Evolutionary conservation across 2,113 vertebrate species (phyloP).

Genomic region (Myotis yumanensis): DNA sequence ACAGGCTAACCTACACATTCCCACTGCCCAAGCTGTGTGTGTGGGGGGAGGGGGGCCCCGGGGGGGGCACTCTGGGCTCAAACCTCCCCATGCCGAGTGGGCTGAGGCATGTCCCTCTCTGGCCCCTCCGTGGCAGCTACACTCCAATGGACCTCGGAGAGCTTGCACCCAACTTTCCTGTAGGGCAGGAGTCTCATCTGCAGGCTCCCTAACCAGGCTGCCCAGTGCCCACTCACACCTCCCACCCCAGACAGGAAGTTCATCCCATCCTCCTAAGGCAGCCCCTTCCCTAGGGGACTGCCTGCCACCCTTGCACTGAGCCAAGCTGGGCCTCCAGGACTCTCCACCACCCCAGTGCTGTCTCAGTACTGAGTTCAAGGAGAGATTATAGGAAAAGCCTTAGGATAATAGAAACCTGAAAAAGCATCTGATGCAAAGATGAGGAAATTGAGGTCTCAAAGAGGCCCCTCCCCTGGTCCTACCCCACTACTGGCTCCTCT

Average conservation of each 20-base stretch:
- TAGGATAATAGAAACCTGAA: not conserved
- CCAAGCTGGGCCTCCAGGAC: not conserved
- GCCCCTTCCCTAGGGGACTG: not conserved
- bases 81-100: not conserved
- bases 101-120: not conserved
- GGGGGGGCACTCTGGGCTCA: no score
- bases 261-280: not conserved
- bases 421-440: constrained; percentile 25
- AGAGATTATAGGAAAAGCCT: not conserved
- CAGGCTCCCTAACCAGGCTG: not conserved
- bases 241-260: not conserved
- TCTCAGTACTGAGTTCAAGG: not conserved
- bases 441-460: constrained; percentile 21
- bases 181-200: not conserved
- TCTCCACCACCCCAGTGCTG: not conserved
- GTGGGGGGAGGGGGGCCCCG: no score
- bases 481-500: not conserved
- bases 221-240: not conserved
- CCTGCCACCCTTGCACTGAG: not conserved
- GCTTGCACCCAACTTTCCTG: not conserved
- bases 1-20: not conserved
- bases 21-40: not conserved
- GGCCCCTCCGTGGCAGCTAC: not conserved
- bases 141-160: not conserved
- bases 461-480: not conserved